Percentiles rank a stretch among this genome's conserved stretches.
Conservation (phyloP, 1,140 invertebrate genomes). For the Armadillidium nasatum region DNA sequence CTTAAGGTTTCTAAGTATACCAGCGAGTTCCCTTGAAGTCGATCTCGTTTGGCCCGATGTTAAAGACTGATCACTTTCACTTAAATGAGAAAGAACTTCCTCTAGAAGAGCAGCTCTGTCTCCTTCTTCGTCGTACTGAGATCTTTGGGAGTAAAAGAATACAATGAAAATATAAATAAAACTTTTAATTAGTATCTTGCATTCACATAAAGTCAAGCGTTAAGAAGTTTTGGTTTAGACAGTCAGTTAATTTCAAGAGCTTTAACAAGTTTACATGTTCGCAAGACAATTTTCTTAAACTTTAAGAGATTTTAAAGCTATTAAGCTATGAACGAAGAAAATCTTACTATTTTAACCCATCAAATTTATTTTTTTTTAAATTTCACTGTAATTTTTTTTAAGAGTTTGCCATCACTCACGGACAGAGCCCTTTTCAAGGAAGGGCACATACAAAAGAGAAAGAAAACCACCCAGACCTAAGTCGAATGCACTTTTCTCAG, state of each 20-base stretch:
- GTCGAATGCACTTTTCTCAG: no score
- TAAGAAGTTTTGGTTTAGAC: neutral
- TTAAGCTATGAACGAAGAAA: no score
- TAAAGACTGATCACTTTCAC: constrained; percentile 41
- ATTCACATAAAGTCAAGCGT: neutral
- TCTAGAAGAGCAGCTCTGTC: constrained; percentile 50
- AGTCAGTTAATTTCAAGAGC: neutral
- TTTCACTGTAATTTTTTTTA: no score
- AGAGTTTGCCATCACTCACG: no score
- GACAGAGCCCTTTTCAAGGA: no score
- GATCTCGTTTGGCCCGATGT: constrained; percentile 47
- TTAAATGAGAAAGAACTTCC: constrained; percentile 48
- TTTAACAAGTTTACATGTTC: no score
- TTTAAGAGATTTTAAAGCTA: no score
- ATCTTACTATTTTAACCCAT: no score
- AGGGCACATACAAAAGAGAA: no score
- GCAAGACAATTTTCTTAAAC: no score
- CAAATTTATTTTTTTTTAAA: no score
- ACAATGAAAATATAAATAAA: constrained; percentile 3
- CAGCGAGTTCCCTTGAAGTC: constrained; percentile 55
- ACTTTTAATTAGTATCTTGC: neutral
- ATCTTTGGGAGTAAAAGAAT: constrained; percentile 44
- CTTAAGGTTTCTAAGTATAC: constrained; percentile 58
- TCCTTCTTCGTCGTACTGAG: constrained; percentile 50
- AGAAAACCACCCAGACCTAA: no score